Evolutionary conservation across 2,888 invertebrate genomes (phyloP).

Genomic region (Trypoxylon attenuatum): DNA sequence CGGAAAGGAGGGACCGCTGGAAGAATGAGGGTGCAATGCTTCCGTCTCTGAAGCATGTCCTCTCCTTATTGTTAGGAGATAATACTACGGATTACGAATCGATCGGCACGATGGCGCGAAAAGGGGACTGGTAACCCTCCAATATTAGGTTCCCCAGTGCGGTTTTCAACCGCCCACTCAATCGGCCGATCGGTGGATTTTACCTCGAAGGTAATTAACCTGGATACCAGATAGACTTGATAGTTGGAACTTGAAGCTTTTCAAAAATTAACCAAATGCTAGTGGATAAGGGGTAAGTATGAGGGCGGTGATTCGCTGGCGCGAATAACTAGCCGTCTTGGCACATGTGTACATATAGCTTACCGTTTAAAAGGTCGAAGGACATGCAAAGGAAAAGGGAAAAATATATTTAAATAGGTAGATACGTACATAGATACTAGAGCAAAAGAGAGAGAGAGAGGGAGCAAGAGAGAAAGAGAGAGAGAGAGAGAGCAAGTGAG

Average conservation of each 20-base stretch:
- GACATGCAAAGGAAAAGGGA: neutral
- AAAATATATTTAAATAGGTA: neutral
- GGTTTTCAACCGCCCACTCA: constrained; percentile 73
- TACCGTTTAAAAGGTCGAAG: constrained; percentile 26
- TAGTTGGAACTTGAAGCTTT: too few relatives aligned
- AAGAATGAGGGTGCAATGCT: too few relatives aligned
- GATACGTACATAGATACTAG: neutral
- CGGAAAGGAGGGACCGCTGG: too few relatives aligned
- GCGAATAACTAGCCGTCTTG: too few relatives aligned
- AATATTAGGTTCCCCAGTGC: constrained; percentile 73
- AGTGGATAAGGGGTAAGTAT: too few relatives aligned
- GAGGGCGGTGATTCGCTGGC: too few relatives aligned
- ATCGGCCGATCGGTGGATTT: constrained; percentile 72
- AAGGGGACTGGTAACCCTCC: constrained; percentile 56
- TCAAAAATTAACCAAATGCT: too few relatives aligned
- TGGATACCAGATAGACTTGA: constrained; percentile 70
- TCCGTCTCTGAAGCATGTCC: too few relatives aligned
- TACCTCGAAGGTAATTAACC: constrained; percentile 73
- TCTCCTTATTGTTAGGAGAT: too few relatives aligned
- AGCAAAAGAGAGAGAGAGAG: constrained; percentile 6
- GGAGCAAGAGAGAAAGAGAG: neutral
- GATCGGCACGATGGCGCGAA: constrained; percentile 39
- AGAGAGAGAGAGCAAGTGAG: constrained; percentile 5
- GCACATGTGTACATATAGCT: too few relatives aligned
- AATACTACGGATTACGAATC: too few relatives aligned